Conservation (phyloP, 1,140 invertebrate genomes). For the Drosophila kurseongensis region DNA sequence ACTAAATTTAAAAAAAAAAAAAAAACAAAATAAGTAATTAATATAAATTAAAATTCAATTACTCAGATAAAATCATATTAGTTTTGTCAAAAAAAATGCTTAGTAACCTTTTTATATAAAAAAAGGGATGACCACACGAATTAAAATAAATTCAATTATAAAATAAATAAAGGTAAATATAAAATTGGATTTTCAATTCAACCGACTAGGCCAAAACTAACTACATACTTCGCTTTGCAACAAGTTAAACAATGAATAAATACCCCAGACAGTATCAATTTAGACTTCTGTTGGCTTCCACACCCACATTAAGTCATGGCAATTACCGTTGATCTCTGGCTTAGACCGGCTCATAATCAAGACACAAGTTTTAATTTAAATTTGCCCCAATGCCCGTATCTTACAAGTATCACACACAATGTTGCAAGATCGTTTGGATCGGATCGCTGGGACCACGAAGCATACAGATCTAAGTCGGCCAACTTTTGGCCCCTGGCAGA, state of each 20-base stretch:
- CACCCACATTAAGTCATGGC: constrained; percentile 37
- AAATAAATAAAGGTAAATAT: neutral
- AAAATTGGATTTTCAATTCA: neutral
- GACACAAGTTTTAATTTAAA: constrained; percentile 51
- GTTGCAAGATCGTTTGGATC: constrained; percentile 57
- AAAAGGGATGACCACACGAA: no score
- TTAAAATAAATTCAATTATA: no score
- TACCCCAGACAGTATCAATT: constrained; percentile 6
- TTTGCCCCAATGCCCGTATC: constrained; percentile 39
- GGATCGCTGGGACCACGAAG: constrained; percentile 15
- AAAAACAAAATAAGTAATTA: no score
- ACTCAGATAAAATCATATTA: neutral
- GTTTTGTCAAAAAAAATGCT: neutral
- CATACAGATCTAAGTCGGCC: constrained; percentile 41
- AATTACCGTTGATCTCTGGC: constrained; percentile 38
- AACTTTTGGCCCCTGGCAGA: constrained; percentile 36
- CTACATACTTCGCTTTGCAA: neutral
- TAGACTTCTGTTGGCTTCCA: constrained; percentile 30
- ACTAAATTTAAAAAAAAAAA: no score
- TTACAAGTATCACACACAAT: constrained; percentile 27
- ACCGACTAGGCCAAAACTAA: neutral
- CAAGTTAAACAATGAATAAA: constrained; percentile 4
- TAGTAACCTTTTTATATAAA: no score
- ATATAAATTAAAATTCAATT: no score
- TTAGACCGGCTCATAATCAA: constrained; percentile 36